Percentiles rank a stretch among this genome's conserved stretches.
These are phyloP conservation scores for Drosophila nigricruria DNA, from an alignment of 2,888 invertebrate genomes.

Conservation along the genomic window DNA sequence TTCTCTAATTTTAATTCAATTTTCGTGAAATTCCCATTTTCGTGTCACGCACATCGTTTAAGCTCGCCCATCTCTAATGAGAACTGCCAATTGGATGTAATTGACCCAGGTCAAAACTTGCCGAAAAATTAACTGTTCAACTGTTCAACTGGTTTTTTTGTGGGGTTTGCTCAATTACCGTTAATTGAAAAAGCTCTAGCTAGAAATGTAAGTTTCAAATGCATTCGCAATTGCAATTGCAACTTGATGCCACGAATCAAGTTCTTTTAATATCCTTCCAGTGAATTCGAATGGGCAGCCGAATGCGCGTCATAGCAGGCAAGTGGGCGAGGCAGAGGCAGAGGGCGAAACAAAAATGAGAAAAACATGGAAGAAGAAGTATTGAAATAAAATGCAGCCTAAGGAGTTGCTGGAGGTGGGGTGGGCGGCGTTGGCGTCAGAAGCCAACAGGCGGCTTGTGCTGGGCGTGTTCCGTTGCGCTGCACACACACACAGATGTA, in stretches of 20 bases:
- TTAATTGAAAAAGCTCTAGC: conserved; percentile 1
- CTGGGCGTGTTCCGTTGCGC: conserved; percentile 12
- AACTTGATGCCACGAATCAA: conserved; percentile 2
- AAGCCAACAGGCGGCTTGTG: conserved; percentile 8
- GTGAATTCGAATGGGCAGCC: neutral
- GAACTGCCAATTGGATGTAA: conserved; percentile 5
- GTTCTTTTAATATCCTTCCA: conserved; percentile 9
- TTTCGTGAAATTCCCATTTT: neutral
- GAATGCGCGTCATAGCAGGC: neutral
- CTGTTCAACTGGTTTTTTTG: conserved; percentile 1
- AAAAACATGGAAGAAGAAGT: neutral
- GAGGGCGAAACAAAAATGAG: neutral
- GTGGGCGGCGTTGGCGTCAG: conserved; percentile 9
- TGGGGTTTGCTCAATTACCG: neutral
- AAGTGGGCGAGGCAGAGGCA: neutral
- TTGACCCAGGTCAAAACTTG: conserved; percentile 18
- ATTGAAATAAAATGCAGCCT: conserved; percentile 38
- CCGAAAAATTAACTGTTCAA: neutral
- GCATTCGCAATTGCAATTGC: conserved; percentile 5
- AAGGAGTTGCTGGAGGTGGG: conserved; percentile 27
- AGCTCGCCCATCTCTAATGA: neutral
- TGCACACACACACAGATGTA: neutral
- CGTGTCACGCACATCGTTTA: neutral
- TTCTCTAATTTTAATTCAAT: too few species aligned
- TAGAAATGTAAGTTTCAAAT: neutral